These are phyloP conservation scores for Carpatolechia fugitivella DNA, from an alignment of 2,888 invertebrate species.

Conservation along the genomic window DNA sequence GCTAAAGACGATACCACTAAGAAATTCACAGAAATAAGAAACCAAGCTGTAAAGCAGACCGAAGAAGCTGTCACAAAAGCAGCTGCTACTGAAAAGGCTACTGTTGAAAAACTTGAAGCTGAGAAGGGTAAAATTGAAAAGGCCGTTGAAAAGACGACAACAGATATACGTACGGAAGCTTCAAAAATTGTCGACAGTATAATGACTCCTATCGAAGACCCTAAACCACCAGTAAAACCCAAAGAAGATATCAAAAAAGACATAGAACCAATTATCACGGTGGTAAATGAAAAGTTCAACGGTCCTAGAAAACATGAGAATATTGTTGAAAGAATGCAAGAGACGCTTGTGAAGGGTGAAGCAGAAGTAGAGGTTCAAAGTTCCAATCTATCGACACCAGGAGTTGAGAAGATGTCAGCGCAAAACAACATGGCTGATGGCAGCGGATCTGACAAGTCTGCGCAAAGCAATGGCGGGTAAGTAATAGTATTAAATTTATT, in stretches of 20 bases:
- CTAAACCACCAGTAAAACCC: conserved; percentile 42
- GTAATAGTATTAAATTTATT: conserved; percentile 22
- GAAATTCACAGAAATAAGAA: conserved; percentile 51
- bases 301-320: conserved; percentile 34
- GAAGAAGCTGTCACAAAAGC: conserved; percentile 54
- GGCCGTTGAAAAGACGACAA: conserved; percentile 38
- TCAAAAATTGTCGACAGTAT: conserved; percentile 69
- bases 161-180: conserved; percentile 61
- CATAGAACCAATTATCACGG: conserved; percentile 64
- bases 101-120: conserved; percentile 16
- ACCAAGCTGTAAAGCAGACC: conserved; percentile 48
- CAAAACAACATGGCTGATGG: conserved; percentile 51
- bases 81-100: conserved; percentile 24
- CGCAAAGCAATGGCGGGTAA: conserved; percentile 72
- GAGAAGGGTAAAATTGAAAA: not conserved
- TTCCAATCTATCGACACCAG: conserved; percentile 73
- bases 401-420: conserved; percentile 42
- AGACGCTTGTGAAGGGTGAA: conserved; percentile 76
- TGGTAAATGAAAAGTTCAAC: conserved; percentile 63
- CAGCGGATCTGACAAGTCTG: conserved; percentile 58
- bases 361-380: conserved; percentile 81
- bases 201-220: conserved; percentile 69
- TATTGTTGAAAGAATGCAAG: conserved; percentile 53
- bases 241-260: conserved; percentile 44
- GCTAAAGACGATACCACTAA: conserved; percentile 44